Evolutionary conservation across 2,888 invertebrate genomes (phyloP), one percentile per base, ranked within the genome.

Genomic region (Ophioninae sp.): DNA sequence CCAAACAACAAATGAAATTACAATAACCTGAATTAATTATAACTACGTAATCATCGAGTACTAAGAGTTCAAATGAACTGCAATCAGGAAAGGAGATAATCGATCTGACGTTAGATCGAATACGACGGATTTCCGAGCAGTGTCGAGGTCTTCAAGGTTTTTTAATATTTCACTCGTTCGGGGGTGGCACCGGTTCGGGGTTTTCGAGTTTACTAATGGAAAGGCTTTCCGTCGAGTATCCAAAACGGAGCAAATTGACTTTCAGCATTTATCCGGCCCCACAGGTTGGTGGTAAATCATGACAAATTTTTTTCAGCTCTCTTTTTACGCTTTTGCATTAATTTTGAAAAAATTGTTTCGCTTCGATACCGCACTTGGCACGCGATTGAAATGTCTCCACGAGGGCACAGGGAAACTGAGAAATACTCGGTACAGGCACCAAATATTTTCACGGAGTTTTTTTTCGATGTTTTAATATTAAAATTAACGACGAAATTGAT

Each of bases 251-350:
- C 73, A 98, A 98, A 92, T 94, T 98, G 23, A 97, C 97, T 92
- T 98, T 98, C 93, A 96, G 98, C 84, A 97, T 98, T 89, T 98
- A 98, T 93, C 98, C 98, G 20, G 98, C 98, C 41, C 98, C 98
- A 17, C 97, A 97, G 94, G 97, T 96, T 93, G 23, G 37, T 93
- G 23, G 37, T 61, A 59, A 56, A 41, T 37, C 59, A 72, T 58
- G 17, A 64, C 13, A 75, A 41, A 5, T 8, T 68, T 17, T n/a
- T 7, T 39, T 7, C 13, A 67, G 13, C n/a, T 61, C 22, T 20
- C n/a, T 41, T 23, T 13, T 2, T 6, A 65, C 17, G 44, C 9
- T 2, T 8, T 17, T 51, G 13, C 10, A 30, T 30, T 6, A 17
- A 17, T 17, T 51, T 51, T 51, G 6, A 6, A 51, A 51, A 51